Evolutionary conservation across 2,888 invertebrate genomes (phyloP).

Genomic region (Apotomis turbidana): DNA sequence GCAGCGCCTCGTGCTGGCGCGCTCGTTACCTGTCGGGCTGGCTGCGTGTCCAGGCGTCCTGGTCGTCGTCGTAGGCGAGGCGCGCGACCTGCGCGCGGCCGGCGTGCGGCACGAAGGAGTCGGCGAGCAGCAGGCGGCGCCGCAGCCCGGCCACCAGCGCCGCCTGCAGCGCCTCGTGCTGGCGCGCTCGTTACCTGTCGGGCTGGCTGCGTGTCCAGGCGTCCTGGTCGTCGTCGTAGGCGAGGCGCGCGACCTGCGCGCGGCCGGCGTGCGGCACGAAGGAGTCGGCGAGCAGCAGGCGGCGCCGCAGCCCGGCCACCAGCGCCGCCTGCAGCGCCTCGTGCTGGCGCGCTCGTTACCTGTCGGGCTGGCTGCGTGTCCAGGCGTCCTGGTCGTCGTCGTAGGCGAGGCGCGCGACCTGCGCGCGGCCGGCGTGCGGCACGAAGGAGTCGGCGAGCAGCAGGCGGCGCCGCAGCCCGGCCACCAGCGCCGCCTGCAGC

Average conservation of each 20-base stretch:
- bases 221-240: conserved; percentile 70
- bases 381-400: conserved; percentile 69
- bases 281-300: conserved; percentile 91
- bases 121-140: conserved; percentile 91
- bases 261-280: conserved; percentile 87
- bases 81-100: conserved; percentile 60
- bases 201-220: conserved; percentile 62
- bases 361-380: conserved; percentile 57
- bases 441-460: conserved; percentile 95
- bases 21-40: conserved; percentile 42
- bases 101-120: conserved; percentile 91
- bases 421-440: conserved; percentile 78
- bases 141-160: conserved; percentile 87
- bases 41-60: conserved; percentile 66
- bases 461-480: conserved; percentile 86
- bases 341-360: conserved; percentile 10
- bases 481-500: conserved; percentile 89
- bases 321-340: conserved; percentile 87
- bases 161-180: conserved; percentile 84
- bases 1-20: conserved; percentile 55
- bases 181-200: conserved; percentile 10
- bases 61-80: conserved; percentile 67
- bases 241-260: conserved; percentile 57
- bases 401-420: conserved; percentile 60
- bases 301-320: conserved; percentile 88